These are phyloP conservation scores for Cephalopterus ornatus DNA, from an alignment of 2,113 vertebrate species.

Conservation along the genomic window DNA sequence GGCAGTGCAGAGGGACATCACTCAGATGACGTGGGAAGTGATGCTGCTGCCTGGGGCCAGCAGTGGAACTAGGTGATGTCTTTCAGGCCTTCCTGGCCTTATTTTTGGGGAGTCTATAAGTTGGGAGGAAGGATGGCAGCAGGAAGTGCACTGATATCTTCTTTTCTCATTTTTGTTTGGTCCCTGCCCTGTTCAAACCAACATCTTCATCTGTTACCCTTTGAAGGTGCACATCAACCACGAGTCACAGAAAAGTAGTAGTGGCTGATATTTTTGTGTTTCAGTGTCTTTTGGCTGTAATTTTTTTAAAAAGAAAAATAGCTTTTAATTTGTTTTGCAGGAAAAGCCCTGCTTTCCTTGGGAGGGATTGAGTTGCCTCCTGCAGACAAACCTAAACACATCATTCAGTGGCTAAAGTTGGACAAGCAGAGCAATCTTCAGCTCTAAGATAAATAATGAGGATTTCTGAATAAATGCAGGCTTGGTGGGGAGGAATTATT, in stretches of 20 bases:
- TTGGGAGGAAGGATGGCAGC: background rate
- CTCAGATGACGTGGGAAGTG: background rate
- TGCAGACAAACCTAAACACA: background rate
- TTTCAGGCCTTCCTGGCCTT: background rate
- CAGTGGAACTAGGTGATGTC: rapidly evolving
- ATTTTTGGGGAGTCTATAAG: background rate
- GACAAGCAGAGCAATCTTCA: background rate
- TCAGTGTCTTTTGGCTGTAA: background rate
- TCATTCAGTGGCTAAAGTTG: background rate
- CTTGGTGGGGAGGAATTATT: background rate
- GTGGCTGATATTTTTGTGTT: background rate
- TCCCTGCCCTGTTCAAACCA: background rate
- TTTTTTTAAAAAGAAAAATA: background rate
- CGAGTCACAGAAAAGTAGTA: background rate
- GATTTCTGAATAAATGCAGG: background rate
- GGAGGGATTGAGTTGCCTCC: background rate
- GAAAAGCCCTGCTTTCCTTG: background rate
- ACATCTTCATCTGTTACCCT: background rate
- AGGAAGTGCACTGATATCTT: background rate
- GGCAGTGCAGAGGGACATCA: background rate
- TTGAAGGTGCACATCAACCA: background rate
- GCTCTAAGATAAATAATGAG: background rate
- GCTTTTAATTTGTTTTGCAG: background rate
- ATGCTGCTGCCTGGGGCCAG: background rate
- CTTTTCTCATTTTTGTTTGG: background rate